These are phyloP conservation scores for Chrysaora quinquecirrha DNA, from an alignment of 30 jellyfish, hydroid and myxozoan species.

Conservation along the genomic window DNA sequence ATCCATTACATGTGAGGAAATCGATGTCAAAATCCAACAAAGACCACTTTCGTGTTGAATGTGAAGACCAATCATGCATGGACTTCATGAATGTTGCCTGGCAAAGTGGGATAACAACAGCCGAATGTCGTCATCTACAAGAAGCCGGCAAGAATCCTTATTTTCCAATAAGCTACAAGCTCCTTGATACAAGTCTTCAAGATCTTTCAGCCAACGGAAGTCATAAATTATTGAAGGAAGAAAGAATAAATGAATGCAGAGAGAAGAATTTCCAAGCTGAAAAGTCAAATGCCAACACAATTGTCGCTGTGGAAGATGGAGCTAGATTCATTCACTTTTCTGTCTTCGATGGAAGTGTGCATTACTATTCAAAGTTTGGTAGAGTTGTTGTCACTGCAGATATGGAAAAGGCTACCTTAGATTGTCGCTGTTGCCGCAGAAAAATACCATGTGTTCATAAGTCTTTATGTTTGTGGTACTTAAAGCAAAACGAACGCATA, in stretches of 20 bases:
- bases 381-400: slow-evolving; percentile 26
- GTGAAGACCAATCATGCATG: slow-evolving; percentile 35
- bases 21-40: not conserved
- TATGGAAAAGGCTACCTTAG: slow-evolving; percentile 1
- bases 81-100: slow-evolving; percentile 26
- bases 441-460: too few species aligned
- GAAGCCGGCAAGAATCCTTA: slow-evolving; percentile 22
- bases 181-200: not conserved
- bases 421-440: slow-evolving; percentile 24
- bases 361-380: not conserved
- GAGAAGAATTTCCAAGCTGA: not conserved
- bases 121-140: slow-evolving; percentile 30
- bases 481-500: not conserved
- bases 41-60: too few species aligned
- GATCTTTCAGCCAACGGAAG: slow-evolving; percentile 13
- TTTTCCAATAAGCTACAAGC: not conserved
- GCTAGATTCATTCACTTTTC: slow-evolving; percentile 11
- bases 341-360: slow-evolving; percentile 10
- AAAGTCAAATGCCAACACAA: not conserved
- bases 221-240: slow-evolving; percentile 11
- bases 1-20: slow-evolving; percentile 55
- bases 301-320: slow-evolving; percentile 18
- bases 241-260: slow-evolving; percentile 16
- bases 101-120: slow-evolving; percentile 25
- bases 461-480: not conserved